Evolutionary conservation across 1,140 invertebrate species (phyloP), one percentile per base, ranked within the genome.

Genomic region (Medauroidea extradentata): DNA sequence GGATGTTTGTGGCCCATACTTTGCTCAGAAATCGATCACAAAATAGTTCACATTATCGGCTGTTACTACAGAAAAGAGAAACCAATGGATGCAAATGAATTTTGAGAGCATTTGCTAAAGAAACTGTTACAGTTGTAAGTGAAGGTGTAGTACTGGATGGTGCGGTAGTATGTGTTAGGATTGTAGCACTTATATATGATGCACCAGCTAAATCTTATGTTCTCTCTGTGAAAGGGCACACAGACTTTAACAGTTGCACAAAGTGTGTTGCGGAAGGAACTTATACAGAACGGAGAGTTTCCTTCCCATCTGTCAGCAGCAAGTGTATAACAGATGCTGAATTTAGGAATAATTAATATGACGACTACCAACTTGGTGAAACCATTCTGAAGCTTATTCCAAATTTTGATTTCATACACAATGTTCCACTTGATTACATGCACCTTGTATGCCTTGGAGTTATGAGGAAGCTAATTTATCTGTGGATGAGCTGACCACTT

Each of bases 381-480:
- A 69, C 68, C 19, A 65, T 67, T 13, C 65, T 76, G 7, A 29
- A 51, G 46, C 48, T 52, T 48, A 57, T 68, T 41, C 50, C 65
- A 21, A 41, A 54, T 39, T 34, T 76, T 19, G 67, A 69, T 58
- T 64, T 77, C 59, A 66, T 76, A 9, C 63, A 63, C n/a, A 43
- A 63, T 53, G 65, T 74, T 56, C 64, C 65, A 16, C 54, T 72
- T 5, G 75, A 78, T 64, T 74, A 73, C 60, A 75, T 77, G 74
- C 75, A 77, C 64, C 51, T 69, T 2, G 63, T 75, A 14, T 75
- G 70, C 61, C 48, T 78, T 16, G 74, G 75, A 16, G 74, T 76
- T 8, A 67, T 68, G 42, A 68, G 66, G 66, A 71, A 70, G 61
- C 46, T 76, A 23, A 52, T 76, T 8, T 52, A 51, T 49, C 54